phyloP scores from a whole-genome alignment of 2,888 invertebrate species.

The Nephrotoma appendiculata region DNA sequence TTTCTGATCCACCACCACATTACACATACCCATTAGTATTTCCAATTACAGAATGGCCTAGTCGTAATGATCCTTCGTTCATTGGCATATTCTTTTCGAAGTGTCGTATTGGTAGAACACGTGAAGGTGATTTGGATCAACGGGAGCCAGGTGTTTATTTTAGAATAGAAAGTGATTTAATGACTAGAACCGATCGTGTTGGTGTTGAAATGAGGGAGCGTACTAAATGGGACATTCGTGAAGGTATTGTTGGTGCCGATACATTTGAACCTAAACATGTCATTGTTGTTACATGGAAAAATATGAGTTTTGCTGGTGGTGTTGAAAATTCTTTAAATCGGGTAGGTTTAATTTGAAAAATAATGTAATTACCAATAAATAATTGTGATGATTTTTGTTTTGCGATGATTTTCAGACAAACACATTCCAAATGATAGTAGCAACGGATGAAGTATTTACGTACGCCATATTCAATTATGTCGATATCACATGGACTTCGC shows the following conservation, averaged over 20 bases:
- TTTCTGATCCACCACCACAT: constrained; percentile 79
- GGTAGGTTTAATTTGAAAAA: constrained; percentile 32
- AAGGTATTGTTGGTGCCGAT: constrained; percentile 82
- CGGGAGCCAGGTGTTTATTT: constrained; percentile 73
- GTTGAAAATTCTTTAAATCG: constrained; percentile 58
- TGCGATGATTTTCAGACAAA: constrained; percentile 52
- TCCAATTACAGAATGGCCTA: constrained; percentile 76
- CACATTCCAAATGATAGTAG: constrained; percentile 88
- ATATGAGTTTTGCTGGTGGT: constrained; percentile 84
- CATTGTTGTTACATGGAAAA: constrained; percentile 88
- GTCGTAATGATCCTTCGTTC: constrained; percentile 75
- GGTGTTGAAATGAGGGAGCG: constrained; percentile 78
- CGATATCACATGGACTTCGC: constrained; percentile 78
- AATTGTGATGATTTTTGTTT: neutral
- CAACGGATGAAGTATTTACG: constrained; percentile 85
- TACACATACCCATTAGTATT: constrained; percentile 76
- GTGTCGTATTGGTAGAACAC: constrained; percentile 61
- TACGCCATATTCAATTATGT: constrained; percentile 93
- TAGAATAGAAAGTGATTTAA: constrained; percentile 53
- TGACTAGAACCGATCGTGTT: constrained; percentile 60
- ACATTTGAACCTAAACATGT: constrained; percentile 85
- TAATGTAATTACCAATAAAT: neutral
- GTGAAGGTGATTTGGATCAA: constrained; percentile 58
- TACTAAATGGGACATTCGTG: constrained; percentile 74
- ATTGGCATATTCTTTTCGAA: constrained; percentile 89